Evolutionary conservation across 2,113 vertebrate species (phyloP), one percentile per base, ranked within the genome.

Genomic region (Suncus etruscus): DNA sequence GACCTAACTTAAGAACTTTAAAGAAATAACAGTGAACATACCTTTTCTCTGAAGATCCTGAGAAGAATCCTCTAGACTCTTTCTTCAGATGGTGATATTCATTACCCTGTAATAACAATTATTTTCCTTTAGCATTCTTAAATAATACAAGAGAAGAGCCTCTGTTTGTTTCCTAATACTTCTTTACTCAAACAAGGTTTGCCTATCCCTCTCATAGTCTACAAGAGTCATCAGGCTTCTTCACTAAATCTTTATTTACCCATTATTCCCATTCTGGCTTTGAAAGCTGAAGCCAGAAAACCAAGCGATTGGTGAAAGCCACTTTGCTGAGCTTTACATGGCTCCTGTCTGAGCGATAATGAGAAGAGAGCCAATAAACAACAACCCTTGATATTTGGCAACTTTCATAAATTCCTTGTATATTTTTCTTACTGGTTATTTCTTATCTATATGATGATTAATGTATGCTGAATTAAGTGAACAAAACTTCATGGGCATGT

Each of bases 51-150:
- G 81, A 80, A 97, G 86, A 93, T 78, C 29, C 61, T 16, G 24
- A 83, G 96, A 68, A 65, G 11, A 51, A 79, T 12, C 93, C 93
- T 94, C 78, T 91, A 86, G 39, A 70, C 31, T 63, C 87, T 85
- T 84, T 87, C 66, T 4, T 27, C 48, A 89, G 31, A 63, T 29
- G 82, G 66, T 76, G 22, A 77, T 83, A 47, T 27, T 76, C 81
- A 86, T 85, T 65, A 87, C 75, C 72, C 97, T 98, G 91, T 0
- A 97, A 97, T 11, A 94, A 78, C 15, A 94, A 2, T 80, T 11
- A 75, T 4, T 15, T 73, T 70, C 73, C 22, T 18, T 88, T 61
- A 88, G n/a, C 8, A 58, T 27, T 68, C 39, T 86, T 61, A 45
- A 65, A 61, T 4, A 45, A 18, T 54, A 54, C 11, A 18, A 11